Evolutionary conservation across 2,797 vertebrate species (phyloP), one percentile per base, ranked within the genome.

Genomic region (Eidolon dupreanum): DNA sequence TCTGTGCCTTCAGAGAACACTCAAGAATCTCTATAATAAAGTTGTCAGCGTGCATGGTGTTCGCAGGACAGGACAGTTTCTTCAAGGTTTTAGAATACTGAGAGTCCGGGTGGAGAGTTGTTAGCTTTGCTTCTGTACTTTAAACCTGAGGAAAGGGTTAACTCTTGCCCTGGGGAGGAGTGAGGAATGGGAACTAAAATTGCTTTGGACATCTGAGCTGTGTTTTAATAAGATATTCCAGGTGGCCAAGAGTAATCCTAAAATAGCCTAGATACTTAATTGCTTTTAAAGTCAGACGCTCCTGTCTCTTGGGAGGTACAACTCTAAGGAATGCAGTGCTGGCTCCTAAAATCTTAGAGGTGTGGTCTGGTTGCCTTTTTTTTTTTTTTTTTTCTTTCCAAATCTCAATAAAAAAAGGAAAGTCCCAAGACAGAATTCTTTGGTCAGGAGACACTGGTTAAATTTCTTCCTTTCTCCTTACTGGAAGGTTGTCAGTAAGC

Each of bases 161-260:
- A 98, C 74, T 93, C 93, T 46, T 46, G 74, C 92, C 97, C 97
- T 97, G 95, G 93, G 89, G 65, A 90, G 46, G 73, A 89, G 71
- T 96, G 63, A 84, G 63, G 92, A 96, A 88, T 94, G 88, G 97
- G 97, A 94, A 96, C 97, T 96, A 63, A 97, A 98, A 98, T 98
- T 98, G 98, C 98, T 98, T 97, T 98, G 98, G 98, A 98, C 98
- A 98, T 98, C 97, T 98, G 98, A 98, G 98, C 98, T 98, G 93
- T 74, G 94, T 97, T 98, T 98, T 98, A 98, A 98, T 98, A 98
- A 98, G 98, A 98, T 98, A 98, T 98, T 98, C 97, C 98, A 98
- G 98, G 98, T 98, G 98, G 97, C 95, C 95, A 88, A 97, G 97
- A 98, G 97, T 98, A 98, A 98, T 98, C 98, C 98, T 98, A 98